Evolutionary conservation across 2,888 invertebrate species (phyloP).

Genomic region (Dynastes hyllus): DNA sequence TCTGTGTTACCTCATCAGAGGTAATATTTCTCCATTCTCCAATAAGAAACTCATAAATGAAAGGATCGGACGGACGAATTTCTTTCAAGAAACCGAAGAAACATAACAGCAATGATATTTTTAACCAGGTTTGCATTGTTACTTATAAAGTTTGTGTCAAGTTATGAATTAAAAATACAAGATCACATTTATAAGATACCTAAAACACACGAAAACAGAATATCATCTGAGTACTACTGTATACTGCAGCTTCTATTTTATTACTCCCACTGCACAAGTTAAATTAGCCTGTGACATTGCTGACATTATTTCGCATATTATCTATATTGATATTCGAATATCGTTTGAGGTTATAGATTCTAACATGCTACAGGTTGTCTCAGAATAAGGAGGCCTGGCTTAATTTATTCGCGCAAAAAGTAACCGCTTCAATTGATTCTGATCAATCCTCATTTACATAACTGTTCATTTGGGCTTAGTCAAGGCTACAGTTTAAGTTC

Average conservation of each 20-base stretch:
- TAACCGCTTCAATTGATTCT: too few relatives aligned
- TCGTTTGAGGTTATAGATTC: constrained; percentile 43
- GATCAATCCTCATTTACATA: too few relatives aligned
- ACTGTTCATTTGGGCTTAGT: too few relatives aligned
- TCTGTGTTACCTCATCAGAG: constrained; percentile 80
- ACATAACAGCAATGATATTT: constrained; percentile 82
- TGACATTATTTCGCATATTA: background rate
- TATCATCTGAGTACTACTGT: constrained; percentile 29
- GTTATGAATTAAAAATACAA: constrained; percentile 37
- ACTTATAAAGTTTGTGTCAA: constrained; percentile 13
- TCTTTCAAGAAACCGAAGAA: constrained; percentile 88
- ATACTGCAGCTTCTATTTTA: constrained; percentile 15
- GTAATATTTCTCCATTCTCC: constrained; percentile 87
- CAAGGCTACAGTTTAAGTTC: too few relatives aligned
- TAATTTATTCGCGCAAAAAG: too few relatives aligned
- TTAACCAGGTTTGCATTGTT: constrained; percentile 79
- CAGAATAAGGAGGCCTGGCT: too few relatives aligned
- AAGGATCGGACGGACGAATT: constrained; percentile 90
- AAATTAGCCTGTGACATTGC: constrained; percentile 9
- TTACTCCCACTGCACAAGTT: constrained; percentile 5
- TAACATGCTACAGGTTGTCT: background rate
- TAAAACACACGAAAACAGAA: background rate
- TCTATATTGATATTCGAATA: constrained; percentile 32
- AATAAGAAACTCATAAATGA: constrained; percentile 84
- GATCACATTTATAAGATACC: constrained; percentile 18